These are phyloP conservation scores for Drosophila phalerata DNA, from an alignment of 2,888 invertebrate species.

Conservation along the genomic window DNA sequence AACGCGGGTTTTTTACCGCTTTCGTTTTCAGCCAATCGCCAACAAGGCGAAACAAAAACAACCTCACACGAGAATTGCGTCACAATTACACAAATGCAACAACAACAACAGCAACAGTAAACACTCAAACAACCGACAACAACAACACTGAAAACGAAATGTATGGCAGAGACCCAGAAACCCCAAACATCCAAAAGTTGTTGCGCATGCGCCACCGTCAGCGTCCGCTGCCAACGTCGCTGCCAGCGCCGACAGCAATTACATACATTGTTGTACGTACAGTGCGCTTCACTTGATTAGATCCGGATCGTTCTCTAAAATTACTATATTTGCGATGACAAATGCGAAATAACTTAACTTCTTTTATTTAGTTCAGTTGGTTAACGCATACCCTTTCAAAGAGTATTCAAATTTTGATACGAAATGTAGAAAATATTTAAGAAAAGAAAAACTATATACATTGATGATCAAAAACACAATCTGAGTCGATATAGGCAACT, in stretches of 20 bases:
- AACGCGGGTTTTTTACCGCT: slow-evolving; percentile 58
- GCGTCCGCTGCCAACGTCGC: not conserved
- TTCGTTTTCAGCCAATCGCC: slow-evolving; percentile 62
- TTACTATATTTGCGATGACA: not conserved
- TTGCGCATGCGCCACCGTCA: slow-evolving; percentile 68
- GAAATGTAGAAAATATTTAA: too few relatives aligned
- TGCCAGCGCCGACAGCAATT: slow-evolving; percentile 8
- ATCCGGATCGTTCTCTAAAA: not conserved
- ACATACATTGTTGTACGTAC: slow-evolving; percentile 19
- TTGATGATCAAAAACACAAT: too few relatives aligned
- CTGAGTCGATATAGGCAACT: too few relatives aligned
- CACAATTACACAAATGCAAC: slow-evolving; percentile 67
- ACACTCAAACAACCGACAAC: slow-evolving; percentile 8
- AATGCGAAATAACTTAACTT: not conserved
- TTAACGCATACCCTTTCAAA: not conserved
- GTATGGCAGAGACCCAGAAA: slow-evolving; percentile 76
- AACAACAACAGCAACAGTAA: slow-evolving; percentile 43
- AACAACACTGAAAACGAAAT: slow-evolving; percentile 26
- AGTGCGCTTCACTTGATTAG: slow-evolving; percentile 13
- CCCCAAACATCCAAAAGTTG: slow-evolving; percentile 60
- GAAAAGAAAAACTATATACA: too few relatives aligned
- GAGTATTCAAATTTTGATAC: not conserved
- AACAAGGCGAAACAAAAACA: slow-evolving; percentile 65
- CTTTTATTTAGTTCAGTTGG: not conserved
- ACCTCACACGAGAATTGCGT: slow-evolving; percentile 70